These are phyloP conservation scores for Malurus alboscapulatus DNA, from an alignment of 2,113 vertebrate genomes.

Conservation along the genomic window DNA sequence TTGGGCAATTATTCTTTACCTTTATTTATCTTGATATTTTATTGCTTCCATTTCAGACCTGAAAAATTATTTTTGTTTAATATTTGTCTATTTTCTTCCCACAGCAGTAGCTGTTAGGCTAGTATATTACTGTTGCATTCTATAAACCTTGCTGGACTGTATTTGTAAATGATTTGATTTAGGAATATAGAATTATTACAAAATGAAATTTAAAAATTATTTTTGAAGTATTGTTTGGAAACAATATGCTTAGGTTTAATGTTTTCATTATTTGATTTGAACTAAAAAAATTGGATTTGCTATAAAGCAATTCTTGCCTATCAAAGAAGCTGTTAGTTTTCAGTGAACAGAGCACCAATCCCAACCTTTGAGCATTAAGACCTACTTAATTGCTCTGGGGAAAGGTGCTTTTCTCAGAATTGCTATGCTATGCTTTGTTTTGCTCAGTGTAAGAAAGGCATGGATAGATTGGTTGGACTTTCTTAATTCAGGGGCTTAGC, in stretches of 20 bases:
- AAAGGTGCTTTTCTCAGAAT: neutral
- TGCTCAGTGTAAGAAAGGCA: neutral
- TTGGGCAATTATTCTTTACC: neutral
- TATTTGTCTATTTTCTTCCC: neutral
- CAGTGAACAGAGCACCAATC: neutral
- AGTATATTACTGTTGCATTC: neutral
- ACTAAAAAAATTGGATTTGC: neutral
- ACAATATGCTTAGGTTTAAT: neutral
- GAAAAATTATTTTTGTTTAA: neutral
- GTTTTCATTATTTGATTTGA: neutral
- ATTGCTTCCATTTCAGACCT: neutral
- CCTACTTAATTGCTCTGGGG: neutral
- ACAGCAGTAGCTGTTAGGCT: neutral
- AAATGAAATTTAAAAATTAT: neutral
- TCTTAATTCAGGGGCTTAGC: neutral
- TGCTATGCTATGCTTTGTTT: neutral
- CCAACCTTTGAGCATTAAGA: neutral
- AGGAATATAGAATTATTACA: neutral
- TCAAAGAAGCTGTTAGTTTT: neutral
- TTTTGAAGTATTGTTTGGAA: neutral
- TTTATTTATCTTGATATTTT: neutral
- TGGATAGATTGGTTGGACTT: neutral
- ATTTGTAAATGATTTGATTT: neutral
- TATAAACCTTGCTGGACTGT: neutral
- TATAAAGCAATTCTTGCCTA: neutral